Conservation (phyloP, 2,113 vertebrate genomes). For the Psettodes erumei region DNA sequence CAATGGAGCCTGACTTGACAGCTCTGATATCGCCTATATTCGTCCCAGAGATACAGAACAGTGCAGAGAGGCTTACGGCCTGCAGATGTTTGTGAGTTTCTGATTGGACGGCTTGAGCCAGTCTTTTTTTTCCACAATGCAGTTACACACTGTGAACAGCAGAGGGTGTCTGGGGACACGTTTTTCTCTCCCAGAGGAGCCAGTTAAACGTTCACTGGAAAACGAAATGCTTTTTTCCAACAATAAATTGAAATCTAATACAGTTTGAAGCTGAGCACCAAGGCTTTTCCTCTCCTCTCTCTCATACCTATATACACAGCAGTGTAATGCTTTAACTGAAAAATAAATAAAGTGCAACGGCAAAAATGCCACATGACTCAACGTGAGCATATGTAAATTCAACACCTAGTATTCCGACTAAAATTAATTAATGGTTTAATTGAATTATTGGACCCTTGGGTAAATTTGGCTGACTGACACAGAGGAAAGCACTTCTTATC, state of each 20-base stretch:
- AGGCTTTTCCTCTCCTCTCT: background rate
- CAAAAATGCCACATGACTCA: background rate
- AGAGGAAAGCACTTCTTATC: too few relatives aligned
- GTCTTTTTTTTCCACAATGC: background rate
- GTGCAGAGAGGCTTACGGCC: background rate
- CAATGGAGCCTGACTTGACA: background rate
- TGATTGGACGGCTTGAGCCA: background rate
- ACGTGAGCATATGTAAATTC: background rate
- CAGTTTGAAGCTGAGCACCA: background rate
- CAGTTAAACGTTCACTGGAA: background rate
- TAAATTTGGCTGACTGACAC: too few relatives aligned
- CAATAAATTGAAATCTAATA: background rate
- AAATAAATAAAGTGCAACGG: too few relatives aligned
- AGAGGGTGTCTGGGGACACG: constrained; percentile 54
- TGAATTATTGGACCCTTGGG: background rate
- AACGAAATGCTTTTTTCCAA: background rate
- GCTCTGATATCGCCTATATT: constrained; percentile 9
- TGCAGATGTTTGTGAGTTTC: constrained; percentile 20
- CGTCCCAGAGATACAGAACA: background rate
- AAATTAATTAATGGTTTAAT: too few relatives aligned
- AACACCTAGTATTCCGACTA: too few relatives aligned
- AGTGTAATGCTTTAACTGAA: background rate
- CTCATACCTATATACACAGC: background rate
- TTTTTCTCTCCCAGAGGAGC: background rate
- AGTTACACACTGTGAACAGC: constrained; percentile 57